phyloP scores from a whole-genome alignment of 2,888 invertebrate species.

The Thecophora atra region DNA sequence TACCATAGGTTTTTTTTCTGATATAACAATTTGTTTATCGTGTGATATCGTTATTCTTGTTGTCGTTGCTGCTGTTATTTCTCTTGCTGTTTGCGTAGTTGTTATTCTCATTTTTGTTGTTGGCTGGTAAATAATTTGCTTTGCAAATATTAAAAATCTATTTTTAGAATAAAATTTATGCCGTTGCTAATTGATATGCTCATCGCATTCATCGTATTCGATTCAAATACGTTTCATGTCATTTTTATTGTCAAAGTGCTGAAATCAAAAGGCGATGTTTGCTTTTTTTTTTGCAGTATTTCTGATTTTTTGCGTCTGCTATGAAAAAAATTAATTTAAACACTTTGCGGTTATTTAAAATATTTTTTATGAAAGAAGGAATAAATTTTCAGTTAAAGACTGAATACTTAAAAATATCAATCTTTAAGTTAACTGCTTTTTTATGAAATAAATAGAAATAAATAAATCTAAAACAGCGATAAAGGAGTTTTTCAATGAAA shows the following conservation, averaged over 20 bases:
- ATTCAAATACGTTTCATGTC: no score
- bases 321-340: no score
- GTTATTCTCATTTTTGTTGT: background rate
- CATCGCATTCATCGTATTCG: no score
- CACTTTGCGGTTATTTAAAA: no score
- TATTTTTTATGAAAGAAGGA: no score
- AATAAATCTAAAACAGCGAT: no score
- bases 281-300: background rate
- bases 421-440: no score
- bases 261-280: background rate
- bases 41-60: background rate
- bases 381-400: no score
- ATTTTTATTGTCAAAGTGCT: no score
- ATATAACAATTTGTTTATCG: conserved; percentile 2
- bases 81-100: background rate
- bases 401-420: no score
- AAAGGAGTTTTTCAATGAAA: no score
- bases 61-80: background rate
- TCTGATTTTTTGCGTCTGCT: background rate
- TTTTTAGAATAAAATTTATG: conserved; percentile 11
- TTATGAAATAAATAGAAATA: no score
- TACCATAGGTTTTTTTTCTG: conserved; percentile 3
- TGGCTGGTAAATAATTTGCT: background rate
- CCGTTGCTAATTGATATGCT: conserved; percentile 10
- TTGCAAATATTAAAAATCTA: conserved; percentile 15